These are phyloP conservation scores for Apodemia hepburni DNA, from an alignment of 2,888 invertebrate species.

Conservation along the genomic window DNA sequence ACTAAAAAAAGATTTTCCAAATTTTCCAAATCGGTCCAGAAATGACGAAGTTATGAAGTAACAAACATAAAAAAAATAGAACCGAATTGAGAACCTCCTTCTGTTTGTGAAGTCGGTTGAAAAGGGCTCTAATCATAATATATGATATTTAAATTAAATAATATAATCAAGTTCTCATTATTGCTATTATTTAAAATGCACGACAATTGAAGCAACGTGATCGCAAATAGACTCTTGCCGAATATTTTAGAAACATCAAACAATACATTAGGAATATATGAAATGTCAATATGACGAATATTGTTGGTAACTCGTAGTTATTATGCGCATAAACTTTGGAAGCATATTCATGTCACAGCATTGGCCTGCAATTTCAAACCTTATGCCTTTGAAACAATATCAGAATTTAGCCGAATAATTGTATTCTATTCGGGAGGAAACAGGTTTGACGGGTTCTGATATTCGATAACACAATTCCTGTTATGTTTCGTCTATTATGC, in stretches of 20 bases:
- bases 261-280: not conserved
- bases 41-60: too few relatives aligned
- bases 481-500: not conserved
- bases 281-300: constrained; percentile 12
- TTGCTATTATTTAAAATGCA: not conserved
- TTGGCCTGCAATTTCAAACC: not conserved
- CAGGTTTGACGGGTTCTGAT: constrained; percentile 7
- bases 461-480: constrained; percentile 4
- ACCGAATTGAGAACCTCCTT: too few relatives aligned
- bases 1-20: too few relatives aligned
- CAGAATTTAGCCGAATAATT: constrained; percentile 6
- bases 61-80: too few relatives aligned
- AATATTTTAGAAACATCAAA: too few relatives aligned
- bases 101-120: too few relatives aligned
- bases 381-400: constrained; percentile 6
- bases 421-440: constrained; percentile 2
- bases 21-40: too few relatives aligned
- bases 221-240: not conserved
- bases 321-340: constrained; percentile 10
- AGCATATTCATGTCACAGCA: not conserved
- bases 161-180: too few relatives aligned
- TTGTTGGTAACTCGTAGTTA: constrained; percentile 6
- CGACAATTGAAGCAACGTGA: not conserved
- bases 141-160: too few relatives aligned
- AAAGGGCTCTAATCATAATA: too few relatives aligned